Evolutionary conservation across 1,140 invertebrate genomes (phyloP), one percentile per base, ranked within the genome.

Genomic region (Condylostylus longicornis): DNA sequence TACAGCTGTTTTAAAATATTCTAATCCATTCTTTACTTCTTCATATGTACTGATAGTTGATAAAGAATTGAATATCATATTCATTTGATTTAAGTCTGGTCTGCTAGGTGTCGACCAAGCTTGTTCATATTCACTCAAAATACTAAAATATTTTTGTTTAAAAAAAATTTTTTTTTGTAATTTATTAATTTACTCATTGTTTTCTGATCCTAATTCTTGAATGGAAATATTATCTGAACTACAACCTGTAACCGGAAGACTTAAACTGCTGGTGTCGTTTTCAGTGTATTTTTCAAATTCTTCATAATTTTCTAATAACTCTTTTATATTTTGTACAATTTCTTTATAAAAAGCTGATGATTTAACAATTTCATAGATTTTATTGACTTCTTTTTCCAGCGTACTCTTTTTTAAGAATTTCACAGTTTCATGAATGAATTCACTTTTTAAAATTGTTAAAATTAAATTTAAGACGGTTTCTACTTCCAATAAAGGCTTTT

Each of bases 381-480:
- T 55, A 1, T 35, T 32, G 18, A 58, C 17, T 35, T 58, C 54
- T 2, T 38, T 34, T 2, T 34, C 30, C 1, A 58, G 22, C 1
- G 54, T 42, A 0, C 42, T 35, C 8, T 23, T n/a, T 0, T 50
- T 37, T 9, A 58, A 43, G 31, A 48, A 51, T 4, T 28, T 17
- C 6, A 47, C 15, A 10, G 53, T 42, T 12, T 35, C 31, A 9
- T 40, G 21, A 4, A 23, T 32, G 23, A 54, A 55, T 5, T 37
- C 36, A 0, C 53, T 54, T 4, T 46, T 40, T 29, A 58, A 18
- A 9, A 58, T 39, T 17, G 45, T 42, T 19, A 54, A n/a, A 29
- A 58, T 33, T 7, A 58, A 22, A 12, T 46, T 13, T 27, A 58
- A 41, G 2, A 58, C 55, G 5, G 44, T 46, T 18, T 53, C 43